Evolutionary conservation across 2,797 vertebrate genomes (phyloP), one percentile per base, ranked within the genome.

Genomic region (Sebastiscus tertius): DNA sequence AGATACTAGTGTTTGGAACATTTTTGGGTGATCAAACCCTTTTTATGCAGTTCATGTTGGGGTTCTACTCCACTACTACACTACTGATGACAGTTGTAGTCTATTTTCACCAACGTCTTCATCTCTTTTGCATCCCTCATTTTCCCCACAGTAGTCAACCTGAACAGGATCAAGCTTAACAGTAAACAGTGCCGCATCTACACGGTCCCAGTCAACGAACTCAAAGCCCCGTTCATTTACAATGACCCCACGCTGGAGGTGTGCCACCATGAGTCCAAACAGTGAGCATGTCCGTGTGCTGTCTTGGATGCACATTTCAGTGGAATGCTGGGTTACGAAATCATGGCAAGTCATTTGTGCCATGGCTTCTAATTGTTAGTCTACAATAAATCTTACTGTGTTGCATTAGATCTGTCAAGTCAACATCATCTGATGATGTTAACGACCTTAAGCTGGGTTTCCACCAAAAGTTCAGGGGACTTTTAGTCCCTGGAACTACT

Each of bases 101-200:
- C 4, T 2, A 6, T 62, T 27, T 61, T 33, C 11, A n/a, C 42
- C 18, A 2, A 34, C 14, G 8, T 42, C 5, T 8, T 62, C 4
- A 2, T 71, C 5, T 58, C 39, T 60, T 42, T 33, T 74, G 9
- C 8, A 1, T 73, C 29, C 11, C 8, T 20, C 1, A 96, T 99
- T 89, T 97, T 99, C 90, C 98, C 98, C 49, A 98, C 97, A 0
- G 97, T 99, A 90, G 96, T 98, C 84, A 99, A 99, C 95, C 93
- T 99, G 84, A 99, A 98, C 91, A 96, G 98, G 88, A 99, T 99
- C 92, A 99, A 99, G 83, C 94, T 99, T 46, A 99, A 97, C 95
- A 99, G 99, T 82, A 99, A 99, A 82, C 99, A 99, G 78, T 99
- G 98, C 82, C 95, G 98, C 64, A 99, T 99, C 92, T 99, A 99